These are phyloP conservation scores for Agelaius tricolor DNA, from an alignment of 2,113 vertebrate species.

Conservation along the genomic window DNA sequence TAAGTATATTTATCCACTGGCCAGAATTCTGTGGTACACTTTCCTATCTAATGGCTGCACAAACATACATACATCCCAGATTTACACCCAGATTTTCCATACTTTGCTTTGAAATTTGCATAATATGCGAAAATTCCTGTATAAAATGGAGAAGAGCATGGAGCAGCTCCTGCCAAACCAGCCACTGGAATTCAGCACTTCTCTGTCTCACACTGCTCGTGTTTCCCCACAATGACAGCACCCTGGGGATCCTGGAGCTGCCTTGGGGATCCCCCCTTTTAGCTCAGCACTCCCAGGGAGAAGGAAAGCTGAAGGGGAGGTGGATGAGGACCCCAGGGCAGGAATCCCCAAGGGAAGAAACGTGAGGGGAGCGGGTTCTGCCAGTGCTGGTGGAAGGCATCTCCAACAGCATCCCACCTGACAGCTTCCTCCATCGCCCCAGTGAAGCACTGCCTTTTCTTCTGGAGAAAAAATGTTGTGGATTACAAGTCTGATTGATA, in stretches of 20 bases:
- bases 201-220: background rate
- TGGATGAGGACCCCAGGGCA: background rate
- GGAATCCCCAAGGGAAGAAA: background rate
- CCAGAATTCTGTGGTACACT: background rate
- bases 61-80: background rate
- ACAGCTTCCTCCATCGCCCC: background rate
- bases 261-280: background rate
- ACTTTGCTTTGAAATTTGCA: slow-evolving; percentile 30
- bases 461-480: background rate
- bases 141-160: background rate
- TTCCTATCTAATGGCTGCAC: slow-evolving; percentile 2
- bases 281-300: background rate
- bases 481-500: slow-evolving; percentile 58
- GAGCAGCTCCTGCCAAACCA: background rate
- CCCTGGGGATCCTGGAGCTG: background rate
- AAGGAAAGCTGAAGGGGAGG: background rate
- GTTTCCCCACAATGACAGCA: background rate
- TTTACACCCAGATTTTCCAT: slow-evolving; percentile 22
- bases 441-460: background rate
- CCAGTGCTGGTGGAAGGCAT: background rate
- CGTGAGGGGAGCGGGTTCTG: background rate
- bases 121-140: slow-evolving; percentile 2
- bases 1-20: background rate
- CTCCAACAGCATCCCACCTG: background rate
- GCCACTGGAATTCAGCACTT: background rate